Percentiles rank a stretch among this genome's conserved stretches.
These are phyloP conservation scores for Todiramphus saurophagus DNA, from an alignment of 2,113 vertebrate genomes.

Conservation along the genomic window DNA sequence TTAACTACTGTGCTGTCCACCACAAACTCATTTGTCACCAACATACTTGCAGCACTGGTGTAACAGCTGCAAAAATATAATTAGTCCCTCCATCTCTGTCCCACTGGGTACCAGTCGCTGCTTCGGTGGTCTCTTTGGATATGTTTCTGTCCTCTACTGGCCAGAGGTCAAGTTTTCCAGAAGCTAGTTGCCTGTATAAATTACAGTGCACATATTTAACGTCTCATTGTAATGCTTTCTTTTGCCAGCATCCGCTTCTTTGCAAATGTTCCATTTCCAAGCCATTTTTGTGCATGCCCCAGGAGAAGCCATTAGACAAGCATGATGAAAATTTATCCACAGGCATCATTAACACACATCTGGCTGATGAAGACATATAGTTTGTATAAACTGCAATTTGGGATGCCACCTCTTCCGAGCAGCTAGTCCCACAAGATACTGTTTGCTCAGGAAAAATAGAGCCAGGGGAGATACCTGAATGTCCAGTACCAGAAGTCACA, in stretches of 20 bases:
- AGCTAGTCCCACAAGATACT: not conserved
- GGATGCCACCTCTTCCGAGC: constrained; percentile 11
- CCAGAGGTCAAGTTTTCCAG: constrained; percentile 59
- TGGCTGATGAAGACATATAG: constrained; percentile 33
- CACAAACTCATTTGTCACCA: constrained; percentile 48
- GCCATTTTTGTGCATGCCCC: constrained; percentile 39
- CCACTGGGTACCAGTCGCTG: constrained; percentile 2
- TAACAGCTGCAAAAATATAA: constrained; percentile 66
- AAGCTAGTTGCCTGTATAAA: constrained; percentile 62
- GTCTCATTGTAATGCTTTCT: constrained; percentile 50
- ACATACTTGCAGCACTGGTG: not conserved
- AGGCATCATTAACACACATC: constrained; percentile 45
- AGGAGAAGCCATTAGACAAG: constrained; percentile 37
- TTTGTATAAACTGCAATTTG: constrained; percentile 15
- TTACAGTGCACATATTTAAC: constrained; percentile 56
- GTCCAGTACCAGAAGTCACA: not conserved
- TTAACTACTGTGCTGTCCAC: constrained; percentile 30
- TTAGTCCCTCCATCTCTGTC: constrained; percentile 42
- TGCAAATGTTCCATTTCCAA: constrained; percentile 54
- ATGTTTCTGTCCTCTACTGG: constrained; percentile 39
- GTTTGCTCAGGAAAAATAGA: not conserved
- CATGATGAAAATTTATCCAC: constrained; percentile 41
- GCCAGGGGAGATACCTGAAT: not conserved
- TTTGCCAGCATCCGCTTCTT: constrained; percentile 31
- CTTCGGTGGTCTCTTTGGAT: constrained; percentile 20